Evolutionary conservation across 2,113 vertebrate species (phyloP).

Genomic region (Ameiurus melas): DNA sequence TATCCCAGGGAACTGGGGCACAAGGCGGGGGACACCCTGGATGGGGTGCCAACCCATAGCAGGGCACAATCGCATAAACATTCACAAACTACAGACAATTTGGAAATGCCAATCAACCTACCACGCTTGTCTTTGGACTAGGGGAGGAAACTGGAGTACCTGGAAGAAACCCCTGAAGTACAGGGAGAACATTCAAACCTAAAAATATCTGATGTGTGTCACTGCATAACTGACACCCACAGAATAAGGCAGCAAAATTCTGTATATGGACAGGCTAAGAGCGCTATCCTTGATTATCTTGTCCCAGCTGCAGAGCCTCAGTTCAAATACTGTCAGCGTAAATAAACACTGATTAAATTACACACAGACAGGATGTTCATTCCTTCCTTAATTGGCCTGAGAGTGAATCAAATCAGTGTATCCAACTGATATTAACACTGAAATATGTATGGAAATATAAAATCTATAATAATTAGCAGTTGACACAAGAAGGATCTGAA

Average conservation of each 20-base stretch:
- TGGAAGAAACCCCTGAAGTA: too few relatives aligned
- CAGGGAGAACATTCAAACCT: not conserved
- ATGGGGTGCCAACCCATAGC: too few relatives aligned
- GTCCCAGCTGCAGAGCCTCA: constrained; percentile 11
- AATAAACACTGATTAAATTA: constrained; percentile 34
- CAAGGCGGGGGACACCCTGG: too few relatives aligned
- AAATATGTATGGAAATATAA: too few relatives aligned
- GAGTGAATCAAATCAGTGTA: not conserved
- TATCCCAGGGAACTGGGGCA: too few relatives aligned
- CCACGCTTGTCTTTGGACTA: too few relatives aligned
- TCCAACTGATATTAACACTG: not conserved
- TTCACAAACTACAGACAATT: too few relatives aligned
- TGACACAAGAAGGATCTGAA: not conserved
- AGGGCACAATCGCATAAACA: too few relatives aligned
- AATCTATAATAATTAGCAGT: not conserved
- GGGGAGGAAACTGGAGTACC: too few relatives aligned
- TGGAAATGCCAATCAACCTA: too few relatives aligned
- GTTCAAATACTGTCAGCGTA: constrained; percentile 2
- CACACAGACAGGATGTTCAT: not conserved
- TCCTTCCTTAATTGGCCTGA: not conserved
- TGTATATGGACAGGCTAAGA: not conserved
- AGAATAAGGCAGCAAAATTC: not conserved
- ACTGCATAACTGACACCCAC: not conserved
- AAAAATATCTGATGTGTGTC: not conserved
- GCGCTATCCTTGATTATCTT: constrained; percentile 5